These are phyloP conservation scores for Spongilla lacustris DNA, from an alignment of 37 sponge, comb jelly and placozoan genomes.

Conservation along the genomic window DNA sequence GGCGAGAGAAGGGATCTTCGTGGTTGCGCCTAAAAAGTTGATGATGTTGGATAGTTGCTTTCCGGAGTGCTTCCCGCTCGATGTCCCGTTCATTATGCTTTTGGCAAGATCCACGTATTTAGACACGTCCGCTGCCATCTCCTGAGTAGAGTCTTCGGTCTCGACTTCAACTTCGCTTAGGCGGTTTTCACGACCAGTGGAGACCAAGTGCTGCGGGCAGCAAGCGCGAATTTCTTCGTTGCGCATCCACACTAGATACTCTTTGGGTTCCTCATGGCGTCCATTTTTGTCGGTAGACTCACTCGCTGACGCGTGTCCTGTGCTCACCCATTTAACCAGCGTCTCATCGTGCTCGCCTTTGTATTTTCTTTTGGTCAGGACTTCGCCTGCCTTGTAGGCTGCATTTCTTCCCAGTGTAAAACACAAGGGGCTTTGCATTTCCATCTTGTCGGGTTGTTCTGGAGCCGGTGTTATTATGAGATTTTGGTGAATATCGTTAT, in stretches of 20 bases:
- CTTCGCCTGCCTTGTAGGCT: slow-evolving; percentile 16
- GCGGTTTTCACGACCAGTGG: neutral
- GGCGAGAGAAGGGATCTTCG: slow-evolving; percentile 45
- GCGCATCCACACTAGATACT: slow-evolving; percentile 62
- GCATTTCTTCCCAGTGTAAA: slow-evolving; percentile 11
- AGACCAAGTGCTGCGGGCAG: slow-evolving; percentile 57
- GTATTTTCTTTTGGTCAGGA: slow-evolving; percentile 21
- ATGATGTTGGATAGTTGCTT: slow-evolving; percentile 52
- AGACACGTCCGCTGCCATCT: slow-evolving; percentile 45
- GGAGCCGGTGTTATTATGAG: no score
- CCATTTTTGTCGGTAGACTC: neutral
- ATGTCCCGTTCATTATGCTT: slow-evolving; percentile 22
- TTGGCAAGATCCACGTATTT: slow-evolving; percentile 33
- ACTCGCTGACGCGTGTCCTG: neutral
- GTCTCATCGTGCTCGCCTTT: slow-evolving; percentile 32
- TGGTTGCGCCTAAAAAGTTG: slow-evolving; percentile 57
- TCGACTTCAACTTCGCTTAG: neutral
- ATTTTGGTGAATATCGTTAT: no score
- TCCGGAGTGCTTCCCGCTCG: slow-evolving; percentile 6
- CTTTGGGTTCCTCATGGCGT: slow-evolving; percentile 14
- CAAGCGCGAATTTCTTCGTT: slow-evolving; percentile 54
- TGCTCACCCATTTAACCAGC: slow-evolving; percentile 38
- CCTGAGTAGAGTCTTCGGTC: slow-evolving; percentile 24
- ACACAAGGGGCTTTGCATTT: neutral
- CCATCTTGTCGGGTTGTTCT: no score